Evolutionary conservation across 2,113 vertebrate genomes (phyloP).

Genomic region (Uria aalge): DNA sequence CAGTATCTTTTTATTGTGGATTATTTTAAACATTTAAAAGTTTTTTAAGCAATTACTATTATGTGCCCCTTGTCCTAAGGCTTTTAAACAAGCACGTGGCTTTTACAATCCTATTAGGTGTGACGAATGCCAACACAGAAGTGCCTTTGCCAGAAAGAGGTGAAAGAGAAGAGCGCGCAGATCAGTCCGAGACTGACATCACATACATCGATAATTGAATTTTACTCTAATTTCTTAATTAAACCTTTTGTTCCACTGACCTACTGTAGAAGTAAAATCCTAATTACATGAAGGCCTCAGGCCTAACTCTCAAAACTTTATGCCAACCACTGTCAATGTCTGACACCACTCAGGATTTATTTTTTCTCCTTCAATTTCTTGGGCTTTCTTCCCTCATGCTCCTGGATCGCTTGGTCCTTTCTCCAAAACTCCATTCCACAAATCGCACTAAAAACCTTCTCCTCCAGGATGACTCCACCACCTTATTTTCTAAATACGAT

Average conservation of each 20-base stretch:
- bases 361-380: neutral
- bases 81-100: neutral
- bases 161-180: neutral
- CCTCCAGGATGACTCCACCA: neutral
- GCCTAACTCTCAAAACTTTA: neutral
- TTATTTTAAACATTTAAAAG: neutral
- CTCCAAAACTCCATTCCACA: neutral
- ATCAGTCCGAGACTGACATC: neutral
- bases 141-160: neutral
- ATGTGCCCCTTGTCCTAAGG: neutral
- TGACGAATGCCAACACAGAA: neutral
- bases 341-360: neutral
- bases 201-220: constrained; percentile 26
- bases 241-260: neutral
- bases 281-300: neutral
- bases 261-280: neutral
- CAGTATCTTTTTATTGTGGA: neutral
- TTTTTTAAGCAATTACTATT: neutral
- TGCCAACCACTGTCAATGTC: neutral
- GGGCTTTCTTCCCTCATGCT: neutral
- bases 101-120: constrained; percentile 29
- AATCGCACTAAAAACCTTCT: neutral
- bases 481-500: neutral
- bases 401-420: fast-evolving
- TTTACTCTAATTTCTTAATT: neutral